Conservation (phyloP, 2,113 vertebrate genomes). For the Tylochromis polylepis region DNA sequence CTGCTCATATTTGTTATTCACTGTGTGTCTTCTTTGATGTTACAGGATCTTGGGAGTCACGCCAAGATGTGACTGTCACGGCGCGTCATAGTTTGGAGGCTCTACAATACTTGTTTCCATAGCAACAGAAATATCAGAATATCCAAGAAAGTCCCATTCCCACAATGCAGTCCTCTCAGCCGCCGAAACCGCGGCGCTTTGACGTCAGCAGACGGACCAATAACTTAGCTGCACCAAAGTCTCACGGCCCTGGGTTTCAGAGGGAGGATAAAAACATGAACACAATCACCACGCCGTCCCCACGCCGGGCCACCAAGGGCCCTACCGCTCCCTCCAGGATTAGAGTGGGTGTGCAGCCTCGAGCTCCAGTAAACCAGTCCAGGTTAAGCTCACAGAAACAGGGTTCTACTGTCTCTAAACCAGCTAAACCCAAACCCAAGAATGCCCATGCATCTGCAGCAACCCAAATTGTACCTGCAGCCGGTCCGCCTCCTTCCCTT, state of each 20-base stretch:
- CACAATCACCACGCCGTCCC: constrained; percentile 65
- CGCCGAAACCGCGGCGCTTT: constrained; percentile 63
- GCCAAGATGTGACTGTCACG: constrained; percentile 73
- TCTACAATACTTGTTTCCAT: constrained; percentile 51
- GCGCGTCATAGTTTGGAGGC: constrained; percentile 40
- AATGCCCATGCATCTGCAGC: constrained; percentile 1
- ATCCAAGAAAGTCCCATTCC: constrained; percentile 36
- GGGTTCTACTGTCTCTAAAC: constrained; percentile 28
- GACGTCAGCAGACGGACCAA: constrained; percentile 55
- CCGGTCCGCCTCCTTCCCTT: constrained; percentile 20
- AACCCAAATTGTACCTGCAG: constrained; percentile 20
- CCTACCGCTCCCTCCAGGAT: constrained; percentile 53
- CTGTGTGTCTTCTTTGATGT: constrained; percentile 63
- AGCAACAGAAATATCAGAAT: constrained; percentile 54
- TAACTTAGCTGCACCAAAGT: constrained; percentile 45
- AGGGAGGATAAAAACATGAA: constrained; percentile 77
- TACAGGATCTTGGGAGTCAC: constrained; percentile 65
- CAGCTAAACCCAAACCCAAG: constrained; percentile 64
- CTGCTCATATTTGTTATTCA: constrained; percentile 35
- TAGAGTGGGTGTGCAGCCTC: constrained; percentile 51
- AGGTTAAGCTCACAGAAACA: constrained; percentile 57
- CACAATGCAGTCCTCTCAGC: constrained; percentile 72
- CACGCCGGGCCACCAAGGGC: constrained; percentile 50
- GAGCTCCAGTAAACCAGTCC: constrained; percentile 49
- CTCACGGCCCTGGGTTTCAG: constrained; percentile 43